Base-by-base conservation (phyloP, 2,797 vertebrate species). In the Trachurus trachurus region DNA sequence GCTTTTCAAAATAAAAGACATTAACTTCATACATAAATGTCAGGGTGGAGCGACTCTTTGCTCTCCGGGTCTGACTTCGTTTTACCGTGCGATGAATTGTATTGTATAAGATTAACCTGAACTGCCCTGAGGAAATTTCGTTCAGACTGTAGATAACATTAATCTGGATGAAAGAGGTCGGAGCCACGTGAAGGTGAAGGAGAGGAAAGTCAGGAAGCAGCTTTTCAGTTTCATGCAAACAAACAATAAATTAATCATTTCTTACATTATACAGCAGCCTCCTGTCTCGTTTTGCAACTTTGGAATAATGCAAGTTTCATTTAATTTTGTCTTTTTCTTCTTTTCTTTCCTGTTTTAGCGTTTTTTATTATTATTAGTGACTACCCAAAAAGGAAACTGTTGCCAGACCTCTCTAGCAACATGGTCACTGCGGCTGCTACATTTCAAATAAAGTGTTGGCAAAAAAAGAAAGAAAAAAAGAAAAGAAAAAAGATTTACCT, bases 401-500 rank as follows among this genome's bases (percentile, higher is more conserved):
- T 22, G 39, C 21, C 1, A 19, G 16, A 29, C 0, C 9, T 15
- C 2, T 42, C 15, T 62, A 9, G 2, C 5, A 3, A 47, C 6
- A 22, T 8, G 54, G 12, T 2, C 11, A 21, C 2, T n/a, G 31
- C 31, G 31, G 31, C 31, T 34, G 31, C 31, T 34, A 34, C 31
- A 34, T 34, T 34, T 34, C 31, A 5, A 34, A 11, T 1, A 10
- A 21, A 44, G 13, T 26, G 2, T 31, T 45, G 12, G 11, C 2
- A 17, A 37, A 68, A 84, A n/a, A 26, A 26, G 3, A 26, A 26
- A 26, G 26, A 26, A 26, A 26, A 26, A 26, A 26, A 26, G 3
- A 26, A 3, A 26, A 26, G 26, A 26, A 26, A 26, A 1, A 26
- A 5, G 49, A 81, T 83, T 76, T 71, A 93, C 92, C 84, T 76